Conservation (phyloP, 2,113 vertebrate genomes). For the Percopsis transmontana region DNA sequence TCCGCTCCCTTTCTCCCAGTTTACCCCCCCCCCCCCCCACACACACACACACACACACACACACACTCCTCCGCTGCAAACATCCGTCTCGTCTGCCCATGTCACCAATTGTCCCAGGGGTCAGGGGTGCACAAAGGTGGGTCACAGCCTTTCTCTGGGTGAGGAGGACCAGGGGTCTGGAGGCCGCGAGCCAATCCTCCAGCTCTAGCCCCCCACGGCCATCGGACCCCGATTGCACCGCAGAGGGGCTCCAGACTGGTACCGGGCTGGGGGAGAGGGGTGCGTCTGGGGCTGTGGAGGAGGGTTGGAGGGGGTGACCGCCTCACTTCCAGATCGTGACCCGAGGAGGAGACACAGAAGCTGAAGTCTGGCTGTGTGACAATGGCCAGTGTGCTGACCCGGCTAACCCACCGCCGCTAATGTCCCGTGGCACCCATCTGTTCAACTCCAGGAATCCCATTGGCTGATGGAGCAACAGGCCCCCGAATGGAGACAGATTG, state of each 20-base stretch:
- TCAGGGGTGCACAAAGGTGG: constrained; percentile 60
- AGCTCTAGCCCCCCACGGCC: constrained; percentile 29
- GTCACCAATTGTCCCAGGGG: constrained; percentile 41
- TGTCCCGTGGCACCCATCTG: constrained; percentile 62
- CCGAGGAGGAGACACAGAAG: constrained; percentile 57
- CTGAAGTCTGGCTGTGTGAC: constrained; percentile 55
- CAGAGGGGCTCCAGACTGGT: constrained; percentile 59
- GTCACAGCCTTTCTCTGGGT: constrained; percentile 51
- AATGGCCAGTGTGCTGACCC: constrained; percentile 55
- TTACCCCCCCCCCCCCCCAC: constrained; percentile 19
- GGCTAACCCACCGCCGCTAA: constrained; percentile 66
- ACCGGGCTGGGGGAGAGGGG: constrained; percentile 23
- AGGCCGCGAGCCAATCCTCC: constrained; percentile 57
- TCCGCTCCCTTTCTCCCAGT: constrained; percentile 22
- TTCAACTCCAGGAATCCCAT: constrained; percentile 40
- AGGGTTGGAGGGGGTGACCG: constrained; percentile 41
- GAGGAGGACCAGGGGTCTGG: constrained; percentile 39
- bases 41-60: no score
- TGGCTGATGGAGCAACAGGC: constrained; percentile 22
- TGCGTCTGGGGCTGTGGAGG: not conserved
- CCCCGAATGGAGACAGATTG: constrained; percentile 1
- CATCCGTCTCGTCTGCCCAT: constrained; percentile 39
- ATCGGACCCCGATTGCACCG: constrained; percentile 74
- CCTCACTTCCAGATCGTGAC: constrained; percentile 70
- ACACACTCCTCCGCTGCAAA: constrained; percentile 2